Evolutionary conservation across 2,113 vertebrate genomes (phyloP), one percentile per base, ranked within the genome.

Genomic region (Mungos mungo): DNA sequence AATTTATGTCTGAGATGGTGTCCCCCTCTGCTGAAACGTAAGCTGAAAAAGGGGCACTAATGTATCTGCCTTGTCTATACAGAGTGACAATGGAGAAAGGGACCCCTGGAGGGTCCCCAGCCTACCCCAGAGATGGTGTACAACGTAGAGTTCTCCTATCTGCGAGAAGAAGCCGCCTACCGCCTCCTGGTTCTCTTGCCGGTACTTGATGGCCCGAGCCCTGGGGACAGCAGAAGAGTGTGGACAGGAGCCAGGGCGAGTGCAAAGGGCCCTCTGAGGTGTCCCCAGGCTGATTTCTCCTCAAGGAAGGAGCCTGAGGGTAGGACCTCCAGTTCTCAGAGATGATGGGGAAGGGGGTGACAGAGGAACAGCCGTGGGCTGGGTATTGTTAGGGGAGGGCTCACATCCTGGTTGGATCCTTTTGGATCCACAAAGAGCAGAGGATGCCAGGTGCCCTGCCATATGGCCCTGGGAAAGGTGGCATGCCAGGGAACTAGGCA

Each of bases 121-220:
- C 99, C 98, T 98, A 99, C 99, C 99, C 99, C 99, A 99, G 83
- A 99, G 98, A 95, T 99, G 99, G 96, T 99, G 99, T 86, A 99
- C 99, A 0, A 99, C 99, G 2, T 99, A 99, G 27, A 99, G 98
- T 95, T 99, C 99, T 63, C 99, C 99, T 0, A 99, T 99, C 98
- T 99, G 99, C 0, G 99, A 99, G 99, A 99, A 99, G 98, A 99
- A 99, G 8, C 99, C 99, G 0, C 99, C 99, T 0, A 99, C 99
- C 0, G 99, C 99, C 97, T 99, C 99, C n/a, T 99, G 98, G 99
- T 99, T 99, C 97, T 99, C 99, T 95, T 99, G 99, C 16, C 99
- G 99, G 97, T 99, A 98, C 88, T 99, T 99, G 93, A 99, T 99
- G 35, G 99, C 99, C 90, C 99, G 99, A 19, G 99, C 99, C 99